phyloP scores from a whole-genome alignment of 2,888 invertebrate species.

The Nephrocerus scutellatus region DNA sequence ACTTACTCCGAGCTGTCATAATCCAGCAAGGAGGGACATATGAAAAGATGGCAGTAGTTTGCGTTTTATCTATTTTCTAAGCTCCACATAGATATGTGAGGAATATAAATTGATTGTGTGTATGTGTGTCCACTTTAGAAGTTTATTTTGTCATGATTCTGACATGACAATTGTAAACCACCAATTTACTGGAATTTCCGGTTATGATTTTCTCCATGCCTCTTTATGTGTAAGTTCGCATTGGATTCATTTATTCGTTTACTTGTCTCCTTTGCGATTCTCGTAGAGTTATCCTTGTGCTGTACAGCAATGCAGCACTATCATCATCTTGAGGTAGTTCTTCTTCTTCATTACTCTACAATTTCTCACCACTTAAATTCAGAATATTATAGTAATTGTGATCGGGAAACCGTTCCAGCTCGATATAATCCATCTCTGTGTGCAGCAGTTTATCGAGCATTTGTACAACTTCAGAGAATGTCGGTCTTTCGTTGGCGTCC shows the following conservation, averaged over 20 bases:
- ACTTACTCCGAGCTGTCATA: too few relatives aligned
- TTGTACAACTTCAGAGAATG: slow-evolving; percentile 73
- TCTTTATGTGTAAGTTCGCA: not conserved
- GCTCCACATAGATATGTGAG: too few relatives aligned
- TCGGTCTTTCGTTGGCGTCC: slow-evolving; percentile 73
- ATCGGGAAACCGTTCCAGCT: slow-evolving; percentile 84
- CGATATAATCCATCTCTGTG: slow-evolving; percentile 89
- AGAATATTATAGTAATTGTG: slow-evolving; percentile 86
- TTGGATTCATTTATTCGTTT: not conserved
- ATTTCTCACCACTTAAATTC: slow-evolving; percentile 77
- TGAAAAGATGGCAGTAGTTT: too few relatives aligned
- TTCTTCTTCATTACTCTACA: slow-evolving; percentile 41
- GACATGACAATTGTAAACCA: not conserved
- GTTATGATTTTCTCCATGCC: not conserved
- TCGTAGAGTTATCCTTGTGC: too few relatives aligned
- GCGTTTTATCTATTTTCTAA: too few relatives aligned
- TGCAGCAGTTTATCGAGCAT: slow-evolving; percentile 76
- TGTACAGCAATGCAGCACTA: too few relatives aligned
- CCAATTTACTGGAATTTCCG: slow-evolving; percentile 4
- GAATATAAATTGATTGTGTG: too few relatives aligned
- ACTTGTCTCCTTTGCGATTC: not conserved
- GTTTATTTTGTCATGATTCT: too few relatives aligned
- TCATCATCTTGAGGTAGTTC: not conserved
- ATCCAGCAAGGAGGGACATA: too few relatives aligned
- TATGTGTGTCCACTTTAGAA: too few relatives aligned